phyloP scores from a whole-genome alignment of 2,113 vertebrate species.

The Hoplias malabaricus region DNA sequence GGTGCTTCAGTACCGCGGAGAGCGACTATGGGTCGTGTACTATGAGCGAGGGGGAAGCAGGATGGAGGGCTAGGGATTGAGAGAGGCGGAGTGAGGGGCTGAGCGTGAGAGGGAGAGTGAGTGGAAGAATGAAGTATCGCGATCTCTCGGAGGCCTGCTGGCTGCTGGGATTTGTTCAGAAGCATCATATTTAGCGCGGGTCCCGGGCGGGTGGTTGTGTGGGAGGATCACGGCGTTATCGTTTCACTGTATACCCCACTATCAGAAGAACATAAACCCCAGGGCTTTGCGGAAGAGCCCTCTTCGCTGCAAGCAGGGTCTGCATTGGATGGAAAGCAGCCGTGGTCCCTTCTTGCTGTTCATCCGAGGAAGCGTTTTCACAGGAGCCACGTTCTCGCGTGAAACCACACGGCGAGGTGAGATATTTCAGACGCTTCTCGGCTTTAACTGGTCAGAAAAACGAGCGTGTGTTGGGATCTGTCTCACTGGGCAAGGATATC shows the following conservation, averaged over 20 bases:
- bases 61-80: neutral
- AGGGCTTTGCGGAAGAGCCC: neutral
- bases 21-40: constrained; percentile 12
- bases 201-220: constrained; percentile 33
- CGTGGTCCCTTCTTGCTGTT: neutral
- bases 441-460: neutral
- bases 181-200: constrained; percentile 48
- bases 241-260: constrained; percentile 17
- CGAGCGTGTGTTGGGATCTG: neutral
- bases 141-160: constrained; percentile 17
- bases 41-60: neutral
- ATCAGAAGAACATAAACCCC: neutral
- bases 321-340: constrained; percentile 36
- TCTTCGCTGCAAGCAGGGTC: neutral
- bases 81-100: neutral
- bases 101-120: neutral
- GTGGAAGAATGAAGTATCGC: constrained; percentile 40
- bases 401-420: constrained; percentile 28
- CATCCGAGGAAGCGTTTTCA: neutral
- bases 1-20: constrained; percentile 52
- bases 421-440: neutral
- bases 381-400: neutral
- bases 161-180: constrained; percentile 8
- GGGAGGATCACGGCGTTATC: constrained; percentile 42
- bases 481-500: neutral